Base-by-base conservation (phyloP, 2,113 vertebrate genomes). In the Rhinogobius similis region DNA sequence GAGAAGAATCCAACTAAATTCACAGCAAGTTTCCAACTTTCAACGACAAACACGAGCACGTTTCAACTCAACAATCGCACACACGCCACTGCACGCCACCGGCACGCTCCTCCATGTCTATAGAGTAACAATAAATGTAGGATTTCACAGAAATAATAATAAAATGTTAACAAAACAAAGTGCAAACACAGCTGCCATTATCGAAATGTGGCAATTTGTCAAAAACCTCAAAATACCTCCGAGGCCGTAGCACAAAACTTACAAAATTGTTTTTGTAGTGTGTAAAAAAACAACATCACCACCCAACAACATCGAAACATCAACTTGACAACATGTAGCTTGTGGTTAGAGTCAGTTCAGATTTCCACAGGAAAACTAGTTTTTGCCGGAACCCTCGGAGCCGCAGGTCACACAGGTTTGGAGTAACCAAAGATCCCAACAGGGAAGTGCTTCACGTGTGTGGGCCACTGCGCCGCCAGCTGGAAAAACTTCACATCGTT, bases 401-500 rank as follows among this genome's bases (percentile, higher is more conserved):
- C 75, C 79, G 87, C 78, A 74, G 58, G 74, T 92, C 88, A 96
- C 87, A 85, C 82, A 0, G 86, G 92, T 82, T 96, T 96, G 0
- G 91, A 94, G 89, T 95, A 95, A 78, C 94, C 94, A 0, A 96
- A 95, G 85, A 96, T 94, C 61, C 95, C 95, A 80, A 96, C 93
- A 0, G 95, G 95, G 87, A 96, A 94, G 88, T 96, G 94, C 86
- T 96, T 96, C 85, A 96, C 94, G 0, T 96, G 95, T 0, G 94
- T 95, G 18, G 95, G 95, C 95, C 95, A 96, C 91, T 96, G 95
- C 12, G 95, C 95, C 26, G 95, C 95, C 73, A 96, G 93, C 92
- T 96, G 95, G 90, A 96, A 96, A 90, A 96, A 96, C 92, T 96
- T 96, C 65, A 96, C 95, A 20, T 96, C 95, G 1, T 96, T 95